Percentiles rank a stretch among this genome's conserved stretches.
Evolutionary conservation across 1,140 invertebrate genomes (phyloP).

Genomic region (Gonatopus flavifemur): DNA sequence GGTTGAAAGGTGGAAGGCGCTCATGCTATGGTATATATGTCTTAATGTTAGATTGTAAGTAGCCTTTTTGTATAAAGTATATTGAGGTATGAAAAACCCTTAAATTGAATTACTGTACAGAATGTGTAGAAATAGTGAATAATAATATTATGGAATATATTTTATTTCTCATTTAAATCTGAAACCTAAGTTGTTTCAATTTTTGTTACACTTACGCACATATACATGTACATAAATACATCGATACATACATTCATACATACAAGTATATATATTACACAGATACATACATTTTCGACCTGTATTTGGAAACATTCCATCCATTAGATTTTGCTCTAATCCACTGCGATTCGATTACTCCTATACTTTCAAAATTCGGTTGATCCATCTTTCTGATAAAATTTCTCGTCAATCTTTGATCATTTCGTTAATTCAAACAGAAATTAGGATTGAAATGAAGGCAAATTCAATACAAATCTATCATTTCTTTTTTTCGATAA

Average conservation of each 20-base stretch:
- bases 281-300: constrained; percentile 23
- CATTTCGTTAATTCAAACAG: too few relatives aligned
- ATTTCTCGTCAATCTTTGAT: too few relatives aligned
- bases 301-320: constrained; percentile 43
- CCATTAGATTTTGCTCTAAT: constrained; percentile 35
- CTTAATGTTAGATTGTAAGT: constrained; percentile 61
- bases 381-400: too few relatives aligned
- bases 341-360: constrained; percentile 30
- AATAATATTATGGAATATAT: constrained; percentile 61
- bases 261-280: too few relatives aligned
- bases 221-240: too few relatives aligned
- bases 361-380: constrained; percentile 27
- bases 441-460: too few relatives aligned
- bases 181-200: constrained; percentile 54
- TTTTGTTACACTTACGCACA: constrained; percentile 37
- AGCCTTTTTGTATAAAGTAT: constrained; percentile 62
- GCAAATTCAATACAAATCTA: too few relatives aligned
- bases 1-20: constrained; percentile 46
- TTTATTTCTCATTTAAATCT: constrained; percentile 60
- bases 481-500: too few relatives aligned
- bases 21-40: constrained; percentile 60
- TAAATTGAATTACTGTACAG: constrained; percentile 61
- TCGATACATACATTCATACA: constrained; percentile 6
- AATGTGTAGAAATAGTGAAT: constrained; percentile 62
- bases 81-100: constrained; percentile 59